Base-by-base conservation (phyloP, 2,888 invertebrate genomes). In the Drosophila acutilabella region DNA sequence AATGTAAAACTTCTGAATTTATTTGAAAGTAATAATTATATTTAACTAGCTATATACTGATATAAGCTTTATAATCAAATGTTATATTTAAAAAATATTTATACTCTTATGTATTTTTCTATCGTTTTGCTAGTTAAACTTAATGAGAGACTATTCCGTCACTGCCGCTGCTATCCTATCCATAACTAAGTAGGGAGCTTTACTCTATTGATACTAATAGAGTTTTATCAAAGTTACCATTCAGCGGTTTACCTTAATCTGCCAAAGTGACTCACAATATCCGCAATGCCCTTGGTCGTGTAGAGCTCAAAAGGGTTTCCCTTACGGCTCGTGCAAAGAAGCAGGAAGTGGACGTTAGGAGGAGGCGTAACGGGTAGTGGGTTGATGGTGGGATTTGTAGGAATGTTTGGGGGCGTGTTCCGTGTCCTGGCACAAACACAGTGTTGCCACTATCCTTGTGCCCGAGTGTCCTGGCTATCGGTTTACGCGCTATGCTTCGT, bases 401-500 rank as follows among this genome's bases (percentile, higher is more conserved):
- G 38, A 45, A 45, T 38, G 45, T 47, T 54, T 3, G 2, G 33
- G 10, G 44, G 54, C 36, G 38, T 45, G 26, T 47, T 18, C 38
- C 30, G 62, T 59, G 16, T 36, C 20, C 56, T 13, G 48, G 30
- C 47, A 40, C 41, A 44, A 69, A 69, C 70, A 57, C 47, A 59
- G 48, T 64, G 38, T 40, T 30, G 7, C 57, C 26, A 40, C 47
- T 48, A 48, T 50, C 40, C 59, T 45, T 45, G 57, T 38, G 68
- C 62, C 52, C 52, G 62, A 56, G 56, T 51, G 67, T 61, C 65
- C 69, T 64, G 78, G 80, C 88, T 88, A 87, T 84, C 82, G 82
- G 87, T 85, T 88, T 78, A 87, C 80, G 88, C 85, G 88, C 80
- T 74, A 76, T 85, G 85, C 85, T 85, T 88, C 88, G 83, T 84